Evolutionary conservation across 1,140 invertebrate species (phyloP).

Genomic region (Drosophila chauvacae): DNA sequence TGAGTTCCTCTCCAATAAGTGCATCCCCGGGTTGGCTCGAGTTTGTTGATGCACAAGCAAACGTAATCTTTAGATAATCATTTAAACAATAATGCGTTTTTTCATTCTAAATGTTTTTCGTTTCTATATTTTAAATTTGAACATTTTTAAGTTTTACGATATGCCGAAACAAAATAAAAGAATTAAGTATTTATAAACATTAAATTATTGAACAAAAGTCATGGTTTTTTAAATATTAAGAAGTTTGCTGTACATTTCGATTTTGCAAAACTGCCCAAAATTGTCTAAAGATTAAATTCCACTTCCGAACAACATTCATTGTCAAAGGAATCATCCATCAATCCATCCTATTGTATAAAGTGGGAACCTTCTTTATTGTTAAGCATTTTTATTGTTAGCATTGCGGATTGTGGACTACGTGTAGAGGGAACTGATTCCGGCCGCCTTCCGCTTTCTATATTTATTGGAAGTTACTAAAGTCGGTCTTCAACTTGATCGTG

Average conservation of each 20-base stretch:
- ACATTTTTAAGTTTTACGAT: background rate
- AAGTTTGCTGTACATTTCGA: background rate
- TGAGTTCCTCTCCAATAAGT: conserved; percentile 13
- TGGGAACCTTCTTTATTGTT: conserved; percentile 20
- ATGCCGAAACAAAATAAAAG: no score
- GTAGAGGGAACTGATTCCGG: conserved; percentile 3
- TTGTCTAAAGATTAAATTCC: conserved; percentile 11
- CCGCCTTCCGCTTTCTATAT: background rate
- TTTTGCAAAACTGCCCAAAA: background rate
- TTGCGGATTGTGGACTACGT: conserved; percentile 22
- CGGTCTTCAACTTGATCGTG: conserved; percentile 97
- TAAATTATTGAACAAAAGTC: background rate
- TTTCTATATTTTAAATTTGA: background rate
- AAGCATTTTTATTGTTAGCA: conserved; percentile 40
- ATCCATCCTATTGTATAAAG: conserved; percentile 9
- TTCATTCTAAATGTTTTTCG: background rate
- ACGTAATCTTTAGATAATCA: conserved; percentile 9
- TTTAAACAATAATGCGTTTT: background rate
- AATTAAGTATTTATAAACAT: background rate
- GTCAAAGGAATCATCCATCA: conserved; percentile 11
- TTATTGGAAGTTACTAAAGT: conserved; percentile 95
- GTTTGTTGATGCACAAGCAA: conserved; percentile 1
- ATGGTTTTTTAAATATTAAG: background rate
- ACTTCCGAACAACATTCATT: conserved; percentile 5
- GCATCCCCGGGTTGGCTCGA: conserved; percentile 8